Evolutionary conservation across 2,888 invertebrate genomes (phyloP).

Genomic region (Pollenia griseotomentosa): DNA sequence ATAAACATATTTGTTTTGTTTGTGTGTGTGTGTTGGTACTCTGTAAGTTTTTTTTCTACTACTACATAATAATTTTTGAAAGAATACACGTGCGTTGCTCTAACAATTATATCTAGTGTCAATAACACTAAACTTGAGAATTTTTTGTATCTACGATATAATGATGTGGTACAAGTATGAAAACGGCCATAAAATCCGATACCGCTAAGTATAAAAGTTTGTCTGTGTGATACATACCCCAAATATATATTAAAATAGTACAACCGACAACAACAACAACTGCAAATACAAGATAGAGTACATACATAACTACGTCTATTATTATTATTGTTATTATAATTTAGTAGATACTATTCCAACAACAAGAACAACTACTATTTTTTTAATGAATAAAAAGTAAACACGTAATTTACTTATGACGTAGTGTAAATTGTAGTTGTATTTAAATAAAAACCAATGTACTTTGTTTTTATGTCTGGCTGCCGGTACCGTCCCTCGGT

Average conservation of each 20-base stretch:
- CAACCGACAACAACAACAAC: conserved; percentile 1
- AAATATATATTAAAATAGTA: conserved; percentile 1
- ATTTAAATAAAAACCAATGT: background rate
- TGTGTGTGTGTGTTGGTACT: background rate
- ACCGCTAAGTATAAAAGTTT: background rate
- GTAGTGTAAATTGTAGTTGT: conserved; percentile 10
- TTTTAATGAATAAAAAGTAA: background rate
- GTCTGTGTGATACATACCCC: background rate
- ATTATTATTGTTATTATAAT: background rate
- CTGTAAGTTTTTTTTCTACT: background rate
- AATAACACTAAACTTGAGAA: conserved; percentile 44
- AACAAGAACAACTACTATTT: background rate
- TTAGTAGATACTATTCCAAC: background rate
- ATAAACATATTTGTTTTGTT: background rate
- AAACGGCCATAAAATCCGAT: conserved; percentile 26
- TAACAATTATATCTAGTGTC: conserved; percentile 35
- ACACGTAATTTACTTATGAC: conserved; percentile 56
- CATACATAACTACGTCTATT: background rate
- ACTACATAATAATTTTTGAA: conserved; percentile 22
- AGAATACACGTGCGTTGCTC: conserved; percentile 35
- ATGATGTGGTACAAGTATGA: conserved; percentile 3
- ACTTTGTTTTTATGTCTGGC: conserved; percentile 13
- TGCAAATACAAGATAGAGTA: background rate
- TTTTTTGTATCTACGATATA: background rate
- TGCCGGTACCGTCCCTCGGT: background rate